These are phyloP conservation scores for Platycheirus rosarum DNA, from an alignment of 2,888 invertebrate species.

Conservation along the genomic window DNA sequence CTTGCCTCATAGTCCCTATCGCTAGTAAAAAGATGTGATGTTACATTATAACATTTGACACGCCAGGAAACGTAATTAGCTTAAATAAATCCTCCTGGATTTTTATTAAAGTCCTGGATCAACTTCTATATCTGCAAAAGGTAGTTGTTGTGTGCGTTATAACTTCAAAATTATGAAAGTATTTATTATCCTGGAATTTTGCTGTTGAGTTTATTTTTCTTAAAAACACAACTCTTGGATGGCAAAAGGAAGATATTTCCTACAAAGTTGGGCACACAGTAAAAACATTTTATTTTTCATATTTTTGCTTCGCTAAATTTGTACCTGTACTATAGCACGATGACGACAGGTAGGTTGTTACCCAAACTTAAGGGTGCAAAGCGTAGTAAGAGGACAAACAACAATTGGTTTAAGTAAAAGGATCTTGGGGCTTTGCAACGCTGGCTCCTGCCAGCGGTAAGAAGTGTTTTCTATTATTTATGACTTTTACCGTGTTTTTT, in stretches of 20 bases:
- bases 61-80: too few species aligned
- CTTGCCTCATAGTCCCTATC: too few species aligned
- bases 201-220: neutral
- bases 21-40: too few species aligned
- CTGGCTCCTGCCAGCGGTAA: constrained; percentile 54
- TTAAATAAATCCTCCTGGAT: too few species aligned
- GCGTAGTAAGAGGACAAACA: constrained; percentile 55
- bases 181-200: too few species aligned
- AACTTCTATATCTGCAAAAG: too few species aligned
- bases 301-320: constrained; percentile 29
- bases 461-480: constrained; percentile 64
- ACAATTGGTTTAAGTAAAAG: constrained; percentile 69
- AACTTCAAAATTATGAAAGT: too few species aligned
- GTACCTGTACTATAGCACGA: constrained; percentile 6
- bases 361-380: neutral
- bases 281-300: constrained; percentile 52
- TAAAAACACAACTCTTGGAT: too few species aligned
- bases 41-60: too few species aligned
- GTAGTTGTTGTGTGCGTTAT: too few species aligned
- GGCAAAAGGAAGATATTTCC: neutral
- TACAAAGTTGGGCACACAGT: constrained; percentile 14
- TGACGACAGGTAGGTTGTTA: neutral
- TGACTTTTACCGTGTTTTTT: constrained; percentile 41
- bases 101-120: too few species aligned
- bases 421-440: constrained; percentile 52